Base-by-base conservation (phyloP, 2,888 invertebrate genomes). In the Elysia crispata region DNA sequence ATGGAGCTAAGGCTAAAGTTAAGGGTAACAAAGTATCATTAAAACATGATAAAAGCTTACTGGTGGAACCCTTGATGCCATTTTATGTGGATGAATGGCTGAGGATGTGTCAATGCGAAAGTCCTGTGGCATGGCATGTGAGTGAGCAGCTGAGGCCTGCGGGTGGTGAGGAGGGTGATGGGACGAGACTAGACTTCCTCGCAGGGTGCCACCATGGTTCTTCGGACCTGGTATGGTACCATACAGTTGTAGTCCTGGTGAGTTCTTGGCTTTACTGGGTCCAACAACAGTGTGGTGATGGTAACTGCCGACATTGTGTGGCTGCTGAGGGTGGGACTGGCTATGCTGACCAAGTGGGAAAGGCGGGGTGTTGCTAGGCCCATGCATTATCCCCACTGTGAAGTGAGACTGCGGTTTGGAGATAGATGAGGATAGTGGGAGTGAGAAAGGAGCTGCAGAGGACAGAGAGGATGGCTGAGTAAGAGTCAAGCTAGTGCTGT, bases 291-390 rank as follows among this genome's bases (percentile, higher is more conserved):
- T 84, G 75, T n/a, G 33, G 76, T 23, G 69, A 62, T 1, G 82
- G 77, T 1, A 76, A 60, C 67, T 82, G 74, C 23, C 77, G 62
- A 72, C 23, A 77, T n/a, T 79, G 78, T 25, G 64, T 69, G n/a
- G 25, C 13, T 23, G 80, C 82, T 49, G 83, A 80, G 31, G 76
- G 82, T 77, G n/a, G n/a, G n/a, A 82, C 82, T 41, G 76, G 49
- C 28, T 78, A 77, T 20, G 74, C 28, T 6, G 84, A 83, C 31
- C 83, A 70, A 23, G 54, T 57, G n/a, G 62, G 57, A 13, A 31
- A 23, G 18, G 66, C 41, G 20, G 60, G 28, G 41, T 75, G 28
- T 49, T 49, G 25, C 62, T 25, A 1, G 79, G 76, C 11, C 79
- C 80, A 33, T 81, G 81, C 28, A 73, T 41, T 64, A 81, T 33